A percentile compares a stretch with the other conserved stretches of the same genome.
Evolutionary conservation across 2,797 vertebrate species (phyloP).

Genomic region (Eremophila alpestris): DNA sequence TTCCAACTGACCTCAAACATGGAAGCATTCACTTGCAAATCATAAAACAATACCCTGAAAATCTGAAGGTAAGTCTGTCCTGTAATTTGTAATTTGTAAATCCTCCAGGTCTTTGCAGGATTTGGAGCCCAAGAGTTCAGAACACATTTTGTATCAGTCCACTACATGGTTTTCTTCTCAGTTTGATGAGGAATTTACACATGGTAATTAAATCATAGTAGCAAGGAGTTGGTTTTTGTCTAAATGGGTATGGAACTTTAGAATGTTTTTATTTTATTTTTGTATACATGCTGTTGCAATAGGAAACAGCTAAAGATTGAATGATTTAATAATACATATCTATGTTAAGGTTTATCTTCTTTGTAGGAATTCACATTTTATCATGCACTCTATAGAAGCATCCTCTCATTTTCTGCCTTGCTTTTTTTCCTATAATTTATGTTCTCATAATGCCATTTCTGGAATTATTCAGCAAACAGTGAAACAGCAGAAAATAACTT

Average conservation of each 20-base stretch:
- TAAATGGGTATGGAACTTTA: not conserved
- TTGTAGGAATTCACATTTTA: not conserved
- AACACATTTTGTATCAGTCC: not conserved
- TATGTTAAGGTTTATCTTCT: not conserved
- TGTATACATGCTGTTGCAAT: not conserved
- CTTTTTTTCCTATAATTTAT: not conserved
- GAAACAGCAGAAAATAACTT: not conserved
- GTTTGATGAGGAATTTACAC: not conserved
- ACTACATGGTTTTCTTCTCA: not conserved
- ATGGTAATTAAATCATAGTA: not conserved
- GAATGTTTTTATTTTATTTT: not conserved
- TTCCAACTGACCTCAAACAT: not conserved
- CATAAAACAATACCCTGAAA: constrained; percentile 66
- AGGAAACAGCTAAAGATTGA: not conserved
- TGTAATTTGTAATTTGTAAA: too few species aligned
- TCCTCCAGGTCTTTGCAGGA: not conserved
- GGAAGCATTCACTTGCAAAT: constrained; percentile 64
- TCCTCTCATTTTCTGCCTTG: not conserved
- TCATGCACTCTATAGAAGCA: not conserved
- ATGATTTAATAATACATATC: not conserved
- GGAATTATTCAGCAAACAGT: not conserved
- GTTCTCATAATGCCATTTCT: not conserved
- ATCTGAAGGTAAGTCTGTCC: constrained; percentile 75
- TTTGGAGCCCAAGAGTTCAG: not conserved
- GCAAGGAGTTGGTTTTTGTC: not conserved